phyloP scores from a whole-genome alignment of 1,140 invertebrate genomes.

The Ceratina japonica region DNA sequence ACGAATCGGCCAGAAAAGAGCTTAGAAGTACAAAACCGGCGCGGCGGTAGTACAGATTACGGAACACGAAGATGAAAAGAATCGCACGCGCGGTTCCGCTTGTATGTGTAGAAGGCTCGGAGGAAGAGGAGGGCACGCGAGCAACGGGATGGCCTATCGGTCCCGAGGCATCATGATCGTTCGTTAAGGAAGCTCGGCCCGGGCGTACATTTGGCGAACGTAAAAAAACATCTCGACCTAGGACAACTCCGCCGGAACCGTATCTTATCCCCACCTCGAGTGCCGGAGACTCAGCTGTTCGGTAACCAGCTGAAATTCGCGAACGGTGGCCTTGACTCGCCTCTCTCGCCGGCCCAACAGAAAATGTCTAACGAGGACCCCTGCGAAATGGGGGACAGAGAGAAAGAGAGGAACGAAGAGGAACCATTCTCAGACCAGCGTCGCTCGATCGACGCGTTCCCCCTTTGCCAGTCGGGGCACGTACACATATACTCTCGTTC shows the following conservation, averaged over 20 bases:
- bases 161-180: background rate
- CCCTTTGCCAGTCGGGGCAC: background rate
- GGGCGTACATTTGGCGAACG: slow-evolving; percentile 48
- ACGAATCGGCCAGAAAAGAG: too few relatives aligned
- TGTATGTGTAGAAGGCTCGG: too few relatives aligned
- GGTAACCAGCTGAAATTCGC: slow-evolving; percentile 61
- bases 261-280: slow-evolving; percentile 53
- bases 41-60: too few relatives aligned
- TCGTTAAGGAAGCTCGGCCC: slow-evolving; percentile 24
- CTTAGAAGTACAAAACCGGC: too few relatives aligned
- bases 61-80: too few relatives aligned
- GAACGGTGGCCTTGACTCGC: slow-evolving; percentile 56
- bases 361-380: slow-evolving; percentile 52
- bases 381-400: background rate
- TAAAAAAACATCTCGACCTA: slow-evolving; percentile 63
- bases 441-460: background rate
- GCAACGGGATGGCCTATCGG: background rate
- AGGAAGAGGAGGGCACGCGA: background rate
- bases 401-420: background rate
- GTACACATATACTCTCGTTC: background rate
- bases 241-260: slow-evolving; percentile 54
- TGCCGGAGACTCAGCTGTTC: slow-evolving; percentile 10
- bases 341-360: slow-evolving; percentile 23
- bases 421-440: background rate
- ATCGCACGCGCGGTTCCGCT: too few relatives aligned